phyloP scores from a whole-genome alignment of 2,113 vertebrate species.

The Malurus cyaneus region DNA sequence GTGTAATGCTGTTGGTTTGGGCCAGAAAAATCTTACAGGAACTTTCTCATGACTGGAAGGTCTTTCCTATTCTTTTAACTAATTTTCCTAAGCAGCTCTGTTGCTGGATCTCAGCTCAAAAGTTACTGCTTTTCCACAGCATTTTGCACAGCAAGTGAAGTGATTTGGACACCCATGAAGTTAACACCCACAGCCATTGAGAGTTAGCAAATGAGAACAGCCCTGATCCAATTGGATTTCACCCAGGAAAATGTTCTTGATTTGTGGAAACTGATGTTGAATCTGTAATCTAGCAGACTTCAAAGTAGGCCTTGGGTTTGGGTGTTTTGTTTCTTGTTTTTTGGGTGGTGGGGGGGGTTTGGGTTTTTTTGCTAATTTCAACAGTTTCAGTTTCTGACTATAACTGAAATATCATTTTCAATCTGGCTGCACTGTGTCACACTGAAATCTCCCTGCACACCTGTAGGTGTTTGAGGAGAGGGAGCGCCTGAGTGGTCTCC shows the following conservation, averaged over 20 bases:
- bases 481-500: background rate
- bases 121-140: background rate
- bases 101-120: background rate
- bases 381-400: background rate
- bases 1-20: background rate
- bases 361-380: background rate
- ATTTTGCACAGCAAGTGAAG: background rate
- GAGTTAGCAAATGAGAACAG: background rate
- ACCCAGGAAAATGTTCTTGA: background rate
- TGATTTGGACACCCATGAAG: background rate
- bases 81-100: background rate
- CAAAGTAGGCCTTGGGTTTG: background rate
- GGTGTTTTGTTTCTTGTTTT: no score
- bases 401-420: background rate
- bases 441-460: background rate
- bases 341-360: no score
- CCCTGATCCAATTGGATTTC: background rate
- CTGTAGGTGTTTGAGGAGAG: background rate
- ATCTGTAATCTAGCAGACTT: background rate
- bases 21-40: background rate
- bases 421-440: fast-evolving
- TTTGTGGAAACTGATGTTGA: background rate
- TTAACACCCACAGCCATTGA: fast-evolving
- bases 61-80: background rate
- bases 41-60: background rate